Percentiles rank a stretch among this genome's conserved stretches.
Evolutionary conservation across 2,113 vertebrate genomes (phyloP).

Genomic region (Percina caprodes): DNA sequence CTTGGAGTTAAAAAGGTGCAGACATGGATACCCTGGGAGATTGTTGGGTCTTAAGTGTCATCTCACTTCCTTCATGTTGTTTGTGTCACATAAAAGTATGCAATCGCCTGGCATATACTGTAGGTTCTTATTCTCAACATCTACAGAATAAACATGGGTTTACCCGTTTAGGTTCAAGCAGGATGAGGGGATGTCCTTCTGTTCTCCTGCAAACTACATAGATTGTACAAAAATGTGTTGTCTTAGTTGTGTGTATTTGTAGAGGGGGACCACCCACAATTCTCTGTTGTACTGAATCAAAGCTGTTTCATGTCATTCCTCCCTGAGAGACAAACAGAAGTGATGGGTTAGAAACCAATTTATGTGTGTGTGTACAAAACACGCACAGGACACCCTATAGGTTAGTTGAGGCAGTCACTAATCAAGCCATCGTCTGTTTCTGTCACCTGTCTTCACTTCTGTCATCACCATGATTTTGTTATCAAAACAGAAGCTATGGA

Average conservation of each 20-base stretch:
- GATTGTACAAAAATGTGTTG: not conserved
- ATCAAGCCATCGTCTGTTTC: not conserved
- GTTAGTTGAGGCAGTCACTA: not conserved
- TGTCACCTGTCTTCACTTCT: not conserved
- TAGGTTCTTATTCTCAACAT: not conserved
- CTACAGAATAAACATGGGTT: not conserved
- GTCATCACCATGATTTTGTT: slow-evolving; percentile 3
- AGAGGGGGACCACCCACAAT: not conserved
- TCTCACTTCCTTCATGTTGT: slow-evolving; percentile 61
- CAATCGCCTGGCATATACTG: not conserved
- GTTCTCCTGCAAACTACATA: not conserved
- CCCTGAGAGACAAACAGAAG: not conserved
- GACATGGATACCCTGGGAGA: slow-evolving; percentile 51
- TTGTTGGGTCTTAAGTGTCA: slow-evolving; percentile 54
- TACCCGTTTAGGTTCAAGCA: not conserved
- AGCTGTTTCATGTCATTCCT: not conserved
- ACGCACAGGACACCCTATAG: not conserved
- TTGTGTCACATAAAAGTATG: slow-evolving; percentile 10
- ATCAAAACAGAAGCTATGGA: not conserved
- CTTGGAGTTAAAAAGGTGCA: slow-evolving; percentile 46
- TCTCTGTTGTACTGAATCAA: not conserved
- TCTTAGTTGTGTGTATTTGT: not conserved
- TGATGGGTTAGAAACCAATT: not conserved
- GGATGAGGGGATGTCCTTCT: not conserved
- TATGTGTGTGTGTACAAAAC: not conserved